phyloP scores from a whole-genome alignment of 1,140 invertebrate genomes.

The Psix sp. region DNA sequence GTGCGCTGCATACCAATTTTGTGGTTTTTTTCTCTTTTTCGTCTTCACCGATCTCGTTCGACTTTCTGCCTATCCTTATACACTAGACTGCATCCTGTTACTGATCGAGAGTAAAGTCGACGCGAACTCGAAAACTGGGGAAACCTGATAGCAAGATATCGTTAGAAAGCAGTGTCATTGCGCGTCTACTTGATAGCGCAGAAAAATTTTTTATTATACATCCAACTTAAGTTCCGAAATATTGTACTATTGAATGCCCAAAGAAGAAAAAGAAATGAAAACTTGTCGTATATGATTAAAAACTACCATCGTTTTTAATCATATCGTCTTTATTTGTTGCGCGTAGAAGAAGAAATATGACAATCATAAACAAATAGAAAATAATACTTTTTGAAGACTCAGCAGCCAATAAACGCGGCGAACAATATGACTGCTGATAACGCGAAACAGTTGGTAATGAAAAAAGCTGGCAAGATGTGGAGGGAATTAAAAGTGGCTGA shows the following conservation, averaged over 20 bases:
- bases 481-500: constrained; percentile 38
- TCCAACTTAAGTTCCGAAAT: constrained; percentile 25
- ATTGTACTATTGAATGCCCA: constrained; percentile 15
- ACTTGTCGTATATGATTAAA: no score
- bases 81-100: constrained; percentile 56
- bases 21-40: constrained; percentile 70
- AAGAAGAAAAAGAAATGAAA: no score
- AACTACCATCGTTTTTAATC: no score
- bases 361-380: no score
- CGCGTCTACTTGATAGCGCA: constrained; percentile 36
- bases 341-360: no score
- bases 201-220: constrained; percentile 28
- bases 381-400: not conserved
- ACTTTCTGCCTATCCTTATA: constrained; percentile 67
- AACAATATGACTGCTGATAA: constrained; percentile 42
- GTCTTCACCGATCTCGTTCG: constrained; percentile 51
- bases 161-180: constrained; percentile 58
- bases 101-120: constrained; percentile 57
- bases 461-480: constrained; percentile 49
- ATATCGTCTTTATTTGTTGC: no score
- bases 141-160: constrained; percentile 60
- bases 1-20: constrained; percentile 78
- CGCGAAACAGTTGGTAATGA: constrained; percentile 43
- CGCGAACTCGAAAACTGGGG: constrained; percentile 52
- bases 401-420: constrained; percentile 38